These are phyloP conservation scores for Phaethornis superciliosus DNA, from an alignment of 2,113 vertebrate genomes.

Conservation along the genomic window DNA sequence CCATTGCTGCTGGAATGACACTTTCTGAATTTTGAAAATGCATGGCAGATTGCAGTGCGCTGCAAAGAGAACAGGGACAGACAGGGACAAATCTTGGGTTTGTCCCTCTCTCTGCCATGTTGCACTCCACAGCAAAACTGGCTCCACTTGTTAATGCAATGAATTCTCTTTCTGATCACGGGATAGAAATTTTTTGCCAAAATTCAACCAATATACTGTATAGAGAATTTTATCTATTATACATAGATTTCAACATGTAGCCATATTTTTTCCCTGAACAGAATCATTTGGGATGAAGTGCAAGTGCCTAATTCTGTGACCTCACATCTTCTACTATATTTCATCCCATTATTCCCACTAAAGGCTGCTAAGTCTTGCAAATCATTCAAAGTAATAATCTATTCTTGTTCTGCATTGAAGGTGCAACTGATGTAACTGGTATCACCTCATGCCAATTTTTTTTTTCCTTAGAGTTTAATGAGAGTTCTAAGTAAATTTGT, in stretches of 20 bases:
- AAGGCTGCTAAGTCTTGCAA: background rate
- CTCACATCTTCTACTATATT: background rate
- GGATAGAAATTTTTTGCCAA: background rate
- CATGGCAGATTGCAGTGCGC: background rate
- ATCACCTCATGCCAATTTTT: fast-evolving
- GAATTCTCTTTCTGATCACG: background rate
- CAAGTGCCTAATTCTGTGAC: background rate
- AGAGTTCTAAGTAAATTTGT: background rate
- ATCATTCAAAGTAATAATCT: background rate
- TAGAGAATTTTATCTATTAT: background rate
- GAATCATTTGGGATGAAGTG: background rate
- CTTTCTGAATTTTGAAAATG: constrained; percentile 1
- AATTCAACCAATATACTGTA: fast-evolving
- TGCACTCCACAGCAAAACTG: background rate
- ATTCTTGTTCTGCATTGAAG: background rate
- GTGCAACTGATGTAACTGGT: background rate
- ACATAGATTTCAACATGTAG: background rate
- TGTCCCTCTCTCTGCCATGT: background rate
- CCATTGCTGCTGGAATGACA: background rate
- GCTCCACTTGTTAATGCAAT: background rate
- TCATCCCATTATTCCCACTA: background rate
- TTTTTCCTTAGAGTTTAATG: background rate
- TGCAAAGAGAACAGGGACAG: background rate
- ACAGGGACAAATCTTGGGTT: background rate
- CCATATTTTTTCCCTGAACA: fast-evolving